These are phyloP conservation scores for Drosophila ustulata DNA, from an alignment of 2,888 invertebrate genomes.

Conservation along the genomic window DNA sequence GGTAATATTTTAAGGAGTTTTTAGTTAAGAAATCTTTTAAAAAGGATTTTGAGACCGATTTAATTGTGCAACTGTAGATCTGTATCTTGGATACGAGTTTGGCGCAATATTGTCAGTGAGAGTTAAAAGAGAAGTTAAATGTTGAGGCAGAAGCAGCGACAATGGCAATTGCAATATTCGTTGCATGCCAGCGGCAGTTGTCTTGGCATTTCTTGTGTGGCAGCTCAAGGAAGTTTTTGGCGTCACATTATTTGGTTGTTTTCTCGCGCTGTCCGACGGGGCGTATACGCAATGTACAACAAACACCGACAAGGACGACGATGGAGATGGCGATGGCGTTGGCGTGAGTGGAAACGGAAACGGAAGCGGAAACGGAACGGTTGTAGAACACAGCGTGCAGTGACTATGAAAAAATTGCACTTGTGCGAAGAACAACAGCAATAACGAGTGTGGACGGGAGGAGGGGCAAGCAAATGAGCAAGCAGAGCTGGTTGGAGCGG, in stretches of 20 bases:
- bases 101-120: background rate
- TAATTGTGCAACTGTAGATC: background rate
- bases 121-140: background rate
- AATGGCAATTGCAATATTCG: background rate
- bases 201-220: slow-evolving; percentile 1
- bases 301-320: slow-evolving; percentile 7
- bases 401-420: slow-evolving; percentile 31
- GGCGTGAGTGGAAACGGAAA: background rate
- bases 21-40: background rate
- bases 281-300: slow-evolving; percentile 44
- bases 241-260: slow-evolving; percentile 29
- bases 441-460: background rate
- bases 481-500: background rate
- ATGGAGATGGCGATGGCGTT: background rate
- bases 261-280: slow-evolving; percentile 23
- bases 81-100: background rate
- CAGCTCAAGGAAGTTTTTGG: slow-evolving; percentile 30
- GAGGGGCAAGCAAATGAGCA: background rate
- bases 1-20: no score
- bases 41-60: background rate
- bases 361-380: slow-evolving; percentile 24
- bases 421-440: slow-evolving; percentile 14
- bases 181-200: slow-evolving; percentile 14
- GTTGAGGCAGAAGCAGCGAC: slow-evolving; percentile 1
- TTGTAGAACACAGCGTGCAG: slow-evolving; percentile 39